Base-by-base conservation (phyloP, 2,113 vertebrate species). In the Sapayoa aenigma region DNA sequence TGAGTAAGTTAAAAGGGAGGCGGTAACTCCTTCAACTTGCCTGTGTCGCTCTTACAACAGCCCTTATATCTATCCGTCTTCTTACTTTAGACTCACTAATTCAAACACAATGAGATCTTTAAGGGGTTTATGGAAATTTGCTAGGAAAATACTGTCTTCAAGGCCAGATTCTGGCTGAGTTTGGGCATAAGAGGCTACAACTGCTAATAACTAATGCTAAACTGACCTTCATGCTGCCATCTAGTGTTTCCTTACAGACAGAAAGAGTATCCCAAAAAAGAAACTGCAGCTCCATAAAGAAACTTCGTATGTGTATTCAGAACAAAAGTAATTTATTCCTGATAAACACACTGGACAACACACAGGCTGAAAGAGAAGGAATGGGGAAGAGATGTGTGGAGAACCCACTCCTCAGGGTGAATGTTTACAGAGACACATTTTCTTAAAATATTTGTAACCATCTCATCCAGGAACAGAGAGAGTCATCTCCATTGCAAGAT, bases 221-320 rank as follows among this genome's bases (percentile, higher is more conserved):
- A 7, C 23, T 67, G 87, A 37, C 69, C 65, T 77, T 93, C 59
- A 12, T 88, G 88, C 90, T 95, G 95, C 95, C 96, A 95, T 74
- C 95, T 96, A 81, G 90, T 49, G 95, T 74, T 89, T 72, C 56
- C 56, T 72, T 12, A 33, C 1, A 50, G 50, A n/a, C 44, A 62
- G 37, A 69, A 91, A 69, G 35, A 63, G n/a, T 58, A 44, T 46
- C 14, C 20, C 47, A 1, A 17, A 72, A 50, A 41, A 28, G 9
- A 65, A 52, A 35, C 19, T 6, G n/a, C 77, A 76, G 58, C 14
- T 49, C 27, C 22, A 3, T 46, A 53, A 73, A 41, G 72, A 46
- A 46, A 46, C 44, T 19, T 46, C 19, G 17, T 9, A 19, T 46
- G 68, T 62, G 11, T 35, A 8, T 73, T 58, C 23, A 77, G 50